Evolutionary conservation across 1,140 invertebrate species (phyloP).

Genomic region (Chrysoperla carnea): DNA sequence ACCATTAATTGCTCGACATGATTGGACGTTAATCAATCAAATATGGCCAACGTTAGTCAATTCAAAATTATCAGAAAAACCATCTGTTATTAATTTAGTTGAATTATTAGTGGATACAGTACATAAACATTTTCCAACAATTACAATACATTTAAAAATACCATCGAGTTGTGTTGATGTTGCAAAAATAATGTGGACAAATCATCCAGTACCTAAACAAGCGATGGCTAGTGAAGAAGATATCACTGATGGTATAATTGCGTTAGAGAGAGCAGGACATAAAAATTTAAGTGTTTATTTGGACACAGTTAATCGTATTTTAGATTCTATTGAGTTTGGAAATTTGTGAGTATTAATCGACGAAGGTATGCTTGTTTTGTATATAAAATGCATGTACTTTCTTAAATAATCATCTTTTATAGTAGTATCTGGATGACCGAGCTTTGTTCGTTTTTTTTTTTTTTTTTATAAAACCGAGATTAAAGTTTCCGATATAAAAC

Average conservation of each 20-base stretch:
- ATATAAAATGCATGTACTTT: no score
- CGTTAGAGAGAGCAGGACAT: constrained; percentile 22
- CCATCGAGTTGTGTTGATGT: constrained; percentile 28
- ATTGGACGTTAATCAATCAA: constrained; percentile 52
- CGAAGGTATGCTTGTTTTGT: no score
- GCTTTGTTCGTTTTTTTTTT: constrained; percentile 3
- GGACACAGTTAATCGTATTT: constrained; percentile 38
- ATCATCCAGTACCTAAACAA: constrained; percentile 11
- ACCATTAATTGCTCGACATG: constrained; percentile 45
- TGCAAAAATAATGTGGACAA: constrained; percentile 27
- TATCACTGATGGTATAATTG: constrained; percentile 22
- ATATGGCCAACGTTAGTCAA: constrained; percentile 60
- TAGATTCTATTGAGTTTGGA: constrained; percentile 39
- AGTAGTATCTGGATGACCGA: constrained; percentile 1
- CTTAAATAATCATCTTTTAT: constrained; percentile 2
- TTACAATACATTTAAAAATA: constrained; percentile 36
- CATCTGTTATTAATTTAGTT: constrained; percentile 57
- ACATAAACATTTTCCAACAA: constrained; percentile 31
- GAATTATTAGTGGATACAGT: constrained; percentile 34
- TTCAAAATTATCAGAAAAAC: constrained; percentile 62
- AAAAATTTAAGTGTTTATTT: constrained; percentile 36
- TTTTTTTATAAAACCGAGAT: constrained; percentile 3
- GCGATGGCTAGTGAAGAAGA: constrained; percentile 17
- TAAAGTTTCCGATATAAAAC: no score
- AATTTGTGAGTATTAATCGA: constrained; percentile 40